Base-by-base conservation (phyloP, 2,797 vertebrate genomes). In the Clarias fuscus region DNA sequence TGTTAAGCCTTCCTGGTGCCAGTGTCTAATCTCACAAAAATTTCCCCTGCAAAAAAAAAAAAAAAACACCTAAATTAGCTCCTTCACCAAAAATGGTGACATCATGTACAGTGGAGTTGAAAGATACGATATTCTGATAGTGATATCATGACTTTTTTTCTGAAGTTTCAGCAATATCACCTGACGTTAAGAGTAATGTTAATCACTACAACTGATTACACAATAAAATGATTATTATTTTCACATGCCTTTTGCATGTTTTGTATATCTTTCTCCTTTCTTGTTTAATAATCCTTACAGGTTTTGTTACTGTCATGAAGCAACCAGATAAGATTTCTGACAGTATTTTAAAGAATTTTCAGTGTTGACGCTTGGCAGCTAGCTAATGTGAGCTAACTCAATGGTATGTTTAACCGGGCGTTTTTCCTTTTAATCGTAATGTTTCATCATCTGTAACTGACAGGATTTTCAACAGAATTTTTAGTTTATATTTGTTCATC, bases 11-110 rank as follows among this genome's bases (percentile, higher is more conserved):
- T 61, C 0, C 27, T 58, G 73, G 73, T 77, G 48, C 53, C 73
- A 30, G 73, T 59, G 27, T 78, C 53, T 71, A 71, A 71, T 73
- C 71, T 73, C 40, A 24, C 40, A 64, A n/a, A 65, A 27, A 68
- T 53, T 68, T 48, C 43, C 80, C 20, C 22, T 67, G 40, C 18
- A 40, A n/a, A n/a, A 79, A 78, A 73, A 75, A 15, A 65, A 3
- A 7, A 48, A 65, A 24, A 4, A 8, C 27, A 17, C 43, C n/a
- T 14, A 68, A 53, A 53, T 68, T 27, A 68, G n/a, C 78, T 65
- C 30, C 58, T 62, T 79, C 18, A n/a, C 22, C 78, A 64, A 80
- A 80, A 80, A 62, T 80, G 33, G 77, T 79, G 56, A 78, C 56
- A 58, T 78, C 56, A 59, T 76, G 53, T 56, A 14, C 2, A 56